Conservation (phyloP, 1,140 invertebrate species). For the Elymnias hypermnestra region DNA sequence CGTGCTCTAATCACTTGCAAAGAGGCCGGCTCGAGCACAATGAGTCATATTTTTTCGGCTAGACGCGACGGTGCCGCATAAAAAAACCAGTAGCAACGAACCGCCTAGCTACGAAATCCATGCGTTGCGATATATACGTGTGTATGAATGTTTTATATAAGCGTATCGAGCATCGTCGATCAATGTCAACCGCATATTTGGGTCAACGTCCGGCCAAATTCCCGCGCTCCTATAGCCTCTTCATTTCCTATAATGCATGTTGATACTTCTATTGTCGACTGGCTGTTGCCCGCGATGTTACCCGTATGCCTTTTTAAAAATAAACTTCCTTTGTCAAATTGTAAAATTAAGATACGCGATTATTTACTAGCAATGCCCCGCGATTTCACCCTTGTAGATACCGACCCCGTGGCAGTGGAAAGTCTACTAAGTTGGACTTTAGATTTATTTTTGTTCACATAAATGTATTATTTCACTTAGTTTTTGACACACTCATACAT, state of each 20-base stretch:
- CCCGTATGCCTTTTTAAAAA: too few relatives aligned
- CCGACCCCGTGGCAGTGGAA: too few relatives aligned
- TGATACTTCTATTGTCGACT: conserved; percentile 38
- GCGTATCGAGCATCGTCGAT: conserved; percentile 67
- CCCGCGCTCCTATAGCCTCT: conserved; percentile 49
- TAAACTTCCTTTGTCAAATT: too few relatives aligned
- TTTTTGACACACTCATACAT: too few relatives aligned
- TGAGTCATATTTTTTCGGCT: conserved; percentile 39
- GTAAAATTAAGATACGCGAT: too few relatives aligned
- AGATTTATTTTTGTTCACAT: too few relatives aligned
- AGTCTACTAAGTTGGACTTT: too few relatives aligned
- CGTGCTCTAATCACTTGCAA: too few relatives aligned
- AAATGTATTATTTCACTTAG: too few relatives aligned
- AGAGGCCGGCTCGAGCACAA: conserved; percentile 8
- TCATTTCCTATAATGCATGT: conserved; percentile 60
- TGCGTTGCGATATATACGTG: conserved; percentile 27
- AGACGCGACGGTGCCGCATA: conserved; percentile 41
- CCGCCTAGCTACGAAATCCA: conserved; percentile 46
- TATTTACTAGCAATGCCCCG: too few relatives aligned
- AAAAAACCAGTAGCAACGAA: conserved; percentile 60
- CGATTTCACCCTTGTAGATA: too few relatives aligned
- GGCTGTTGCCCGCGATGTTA: too few relatives aligned
- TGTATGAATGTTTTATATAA: conserved; percentile 56
- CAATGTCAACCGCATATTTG: conserved; percentile 74
- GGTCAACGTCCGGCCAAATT: conserved; percentile 70